Evolutionary conservation across 2,113 vertebrate genomes (phyloP), one percentile per base, ranked within the genome.

Genomic region (Smithornis capensis): DNA sequence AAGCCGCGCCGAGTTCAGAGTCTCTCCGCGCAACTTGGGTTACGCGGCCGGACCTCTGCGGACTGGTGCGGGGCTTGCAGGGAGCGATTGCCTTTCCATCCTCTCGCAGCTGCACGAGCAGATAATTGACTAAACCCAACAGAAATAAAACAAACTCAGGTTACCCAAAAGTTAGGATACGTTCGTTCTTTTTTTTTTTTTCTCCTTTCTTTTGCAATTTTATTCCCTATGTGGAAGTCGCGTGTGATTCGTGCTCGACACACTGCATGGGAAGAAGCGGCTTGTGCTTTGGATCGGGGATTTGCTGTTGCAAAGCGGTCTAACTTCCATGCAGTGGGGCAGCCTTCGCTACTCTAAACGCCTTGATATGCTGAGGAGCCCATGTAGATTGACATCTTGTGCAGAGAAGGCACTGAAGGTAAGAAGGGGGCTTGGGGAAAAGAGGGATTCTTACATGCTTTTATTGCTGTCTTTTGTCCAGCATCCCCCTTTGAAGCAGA

Each of bases 401-500:
- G 75, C 90, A 37, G 86, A 70, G 90, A 83, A 93, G 92, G 95
- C 94, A 19, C 5, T 91, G 88, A 92, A 97, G 97, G 97, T 98
- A 98, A 97, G 97, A 47, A 65, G 19, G 71, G 62, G 47, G 42
- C 50, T 83, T 16, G 75, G 68, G 91, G 63, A 31, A 40, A 52
- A 44, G 9, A n/a, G 55, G 52, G 52, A 4, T 29, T 49, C 73
- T 28, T 8, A 0, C n/a, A 14, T 37, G 45, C 19, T 81, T 92
- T 74, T 24, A 3, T 38, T 12, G 9, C 0, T 24, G 6, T 23
- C 52, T 87, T 82, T 53, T 91, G 80, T 67, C 69, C 89, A n/a
- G 69, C 83, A 76, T 31, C 18, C 49, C 27, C 62, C 15, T 35
- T 50, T 28, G 52, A 82, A 67, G 40, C 86, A 52, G 60, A 81